Evolutionary conservation across 2,113 vertebrate species (phyloP).

Genomic region (Oriolus oriolus): DNA sequence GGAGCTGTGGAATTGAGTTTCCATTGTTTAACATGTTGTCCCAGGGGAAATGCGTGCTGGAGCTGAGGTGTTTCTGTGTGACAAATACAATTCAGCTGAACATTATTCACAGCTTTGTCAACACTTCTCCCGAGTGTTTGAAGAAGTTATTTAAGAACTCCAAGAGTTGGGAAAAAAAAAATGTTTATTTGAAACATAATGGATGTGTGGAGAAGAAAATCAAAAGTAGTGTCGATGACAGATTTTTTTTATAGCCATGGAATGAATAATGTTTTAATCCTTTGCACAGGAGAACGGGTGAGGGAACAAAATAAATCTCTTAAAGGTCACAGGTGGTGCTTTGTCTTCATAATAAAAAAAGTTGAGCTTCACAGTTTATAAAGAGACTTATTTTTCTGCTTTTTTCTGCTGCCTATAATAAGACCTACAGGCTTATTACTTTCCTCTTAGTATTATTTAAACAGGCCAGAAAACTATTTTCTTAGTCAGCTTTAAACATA

Average conservation of each 20-base stretch:
- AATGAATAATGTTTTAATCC: constrained; percentile 36
- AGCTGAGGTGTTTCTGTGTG: not conserved
- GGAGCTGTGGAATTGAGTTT: not conserved
- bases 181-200: constrained; percentile 31
- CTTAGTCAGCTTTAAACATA: not conserved
- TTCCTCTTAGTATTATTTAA: not conserved
- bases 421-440: not conserved
- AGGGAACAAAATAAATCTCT: constrained; percentile 37
- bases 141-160: constrained; percentile 37
- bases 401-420: not conserved
- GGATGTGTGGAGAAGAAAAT: constrained; percentile 26
- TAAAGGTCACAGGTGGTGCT: constrained; percentile 3
- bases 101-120: constrained; percentile 34
- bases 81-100: not conserved
- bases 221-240: not conserved
- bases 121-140: not conserved
- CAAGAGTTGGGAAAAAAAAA: not conserved
- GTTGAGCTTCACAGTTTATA: not conserved
- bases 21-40: not conserved
- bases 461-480: not conserved
- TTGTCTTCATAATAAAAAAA: constrained; percentile 30
- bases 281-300: not conserved
- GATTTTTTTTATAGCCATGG: not conserved
- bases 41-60: not conserved
- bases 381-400: not conserved